These are phyloP conservation scores for Neogobius melanostomus DNA, from an alignment of 2,113 vertebrate species.

Conservation along the genomic window DNA sequence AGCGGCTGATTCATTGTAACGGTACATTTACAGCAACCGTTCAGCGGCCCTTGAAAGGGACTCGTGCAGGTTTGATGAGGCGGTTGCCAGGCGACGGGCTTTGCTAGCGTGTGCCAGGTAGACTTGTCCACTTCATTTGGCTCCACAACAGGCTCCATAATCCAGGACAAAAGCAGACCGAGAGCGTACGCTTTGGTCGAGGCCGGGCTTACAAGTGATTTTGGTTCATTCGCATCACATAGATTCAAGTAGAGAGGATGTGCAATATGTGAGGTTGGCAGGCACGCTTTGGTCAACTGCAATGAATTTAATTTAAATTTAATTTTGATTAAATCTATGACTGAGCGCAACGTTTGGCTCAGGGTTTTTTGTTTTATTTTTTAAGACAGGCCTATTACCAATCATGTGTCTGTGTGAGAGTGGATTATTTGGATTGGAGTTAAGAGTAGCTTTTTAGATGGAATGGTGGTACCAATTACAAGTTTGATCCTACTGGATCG, in stretches of 20 bases:
- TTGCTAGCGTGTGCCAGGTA: conserved; percentile 57
- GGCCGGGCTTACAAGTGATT: background rate
- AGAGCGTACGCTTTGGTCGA: conserved; percentile 2
- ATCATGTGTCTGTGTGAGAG: no score
- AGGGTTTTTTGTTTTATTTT: no score
- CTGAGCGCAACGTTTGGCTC: no score
- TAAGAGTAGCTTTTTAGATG: no score
- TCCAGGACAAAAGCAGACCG: conserved; percentile 39
- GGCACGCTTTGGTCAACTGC: no score
- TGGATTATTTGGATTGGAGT: no score
- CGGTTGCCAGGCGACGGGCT: conserved; percentile 75
- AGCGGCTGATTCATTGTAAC: conserved; percentile 56
- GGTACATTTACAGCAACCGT: conserved; percentile 56
- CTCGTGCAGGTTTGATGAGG: conserved; percentile 54
- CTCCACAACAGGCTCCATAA: conserved; percentile 47
- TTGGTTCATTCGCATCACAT: background rate
- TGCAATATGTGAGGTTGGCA: background rate
- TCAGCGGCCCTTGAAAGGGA: conserved; percentile 55
- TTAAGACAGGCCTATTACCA: no score
- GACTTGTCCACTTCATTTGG: conserved; percentile 52
- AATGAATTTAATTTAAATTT: no score
- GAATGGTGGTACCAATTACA: no score
- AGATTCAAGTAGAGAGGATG: background rate
- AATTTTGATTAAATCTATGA: no score
- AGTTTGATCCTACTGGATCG: no score